Percentiles rank a stretch among this genome's conserved stretches.
These are phyloP conservation scores for Noctua fimbriata DNA, from an alignment of 2,888 invertebrate genomes.

Conservation along the genomic window DNA sequence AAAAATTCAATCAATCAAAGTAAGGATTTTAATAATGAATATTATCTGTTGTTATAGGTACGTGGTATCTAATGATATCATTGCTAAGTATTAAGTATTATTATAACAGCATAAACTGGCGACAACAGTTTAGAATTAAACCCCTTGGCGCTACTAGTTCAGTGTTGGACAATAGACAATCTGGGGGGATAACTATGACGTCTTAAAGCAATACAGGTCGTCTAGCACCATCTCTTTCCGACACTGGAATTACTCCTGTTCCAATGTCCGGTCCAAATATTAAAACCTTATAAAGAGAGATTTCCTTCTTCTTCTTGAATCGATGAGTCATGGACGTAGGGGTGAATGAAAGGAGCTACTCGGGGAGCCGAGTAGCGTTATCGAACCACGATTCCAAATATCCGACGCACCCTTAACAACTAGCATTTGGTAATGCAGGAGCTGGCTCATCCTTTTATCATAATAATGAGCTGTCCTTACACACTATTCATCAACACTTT, in stretches of 20 bases:
- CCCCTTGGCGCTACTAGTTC: not conserved
- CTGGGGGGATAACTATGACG: too few relatives aligned
- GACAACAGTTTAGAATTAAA: not conserved
- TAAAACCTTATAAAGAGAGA: not conserved
- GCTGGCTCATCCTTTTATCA: not conserved
- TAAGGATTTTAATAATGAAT: conserved; percentile 25
- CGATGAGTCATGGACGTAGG: not conserved
- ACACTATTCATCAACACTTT: not conserved
- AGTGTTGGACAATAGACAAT: not conserved
- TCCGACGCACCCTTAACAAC: not conserved
- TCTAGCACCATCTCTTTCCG: too few relatives aligned
- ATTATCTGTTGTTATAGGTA: not conserved
- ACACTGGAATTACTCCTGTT: too few relatives aligned
- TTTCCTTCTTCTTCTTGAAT: not conserved
- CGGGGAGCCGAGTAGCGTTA: not conserved
- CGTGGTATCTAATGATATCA: conserved; percentile 21
- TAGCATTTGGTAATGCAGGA: not conserved
- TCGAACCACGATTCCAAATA: not conserved
- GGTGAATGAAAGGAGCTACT: not conserved
- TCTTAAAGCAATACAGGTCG: too few relatives aligned
- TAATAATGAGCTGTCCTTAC: not conserved
- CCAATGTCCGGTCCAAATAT: too few relatives aligned
- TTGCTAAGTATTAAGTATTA: conserved; percentile 2
- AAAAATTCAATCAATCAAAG: conserved; percentile 25
- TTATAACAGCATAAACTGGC: not conserved